These are phyloP conservation scores for Camponotus fellah DNA, from an alignment of 2,888 invertebrate genomes.

Conservation along the genomic window DNA sequence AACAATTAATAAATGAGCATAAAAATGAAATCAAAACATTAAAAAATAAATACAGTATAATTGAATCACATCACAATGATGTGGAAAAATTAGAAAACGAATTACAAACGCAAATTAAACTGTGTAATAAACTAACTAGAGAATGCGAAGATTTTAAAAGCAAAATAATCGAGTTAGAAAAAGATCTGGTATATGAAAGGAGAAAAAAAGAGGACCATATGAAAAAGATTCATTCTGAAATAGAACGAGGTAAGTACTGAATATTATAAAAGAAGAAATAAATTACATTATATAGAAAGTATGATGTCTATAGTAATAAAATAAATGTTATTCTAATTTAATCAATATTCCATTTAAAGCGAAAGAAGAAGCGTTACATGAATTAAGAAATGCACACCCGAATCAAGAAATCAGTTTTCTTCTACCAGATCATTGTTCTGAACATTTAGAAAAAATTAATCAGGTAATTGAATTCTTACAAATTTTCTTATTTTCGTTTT, in stretches of 20 bases:
- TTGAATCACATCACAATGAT: constrained; percentile 75
- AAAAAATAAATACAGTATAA: constrained; percentile 81
- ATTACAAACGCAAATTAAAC: constrained; percentile 77
- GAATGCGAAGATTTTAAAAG: constrained; percentile 79
- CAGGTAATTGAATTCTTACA: constrained; percentile 68
- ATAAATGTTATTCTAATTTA: background rate
- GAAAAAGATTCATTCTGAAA: constrained; percentile 81
- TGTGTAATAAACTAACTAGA: constrained; percentile 76
- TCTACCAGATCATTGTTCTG: constrained; percentile 81
- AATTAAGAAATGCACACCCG: constrained; percentile 80
- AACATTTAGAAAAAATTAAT: constrained; percentile 82
- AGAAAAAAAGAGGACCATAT: constrained; percentile 80
- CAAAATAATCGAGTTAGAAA: constrained; percentile 81
- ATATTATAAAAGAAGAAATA: background rate
- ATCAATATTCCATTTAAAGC: constrained; percentile 68
- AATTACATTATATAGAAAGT: background rate
- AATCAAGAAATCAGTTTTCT: constrained; percentile 80
- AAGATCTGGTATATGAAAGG: constrained; percentile 78
- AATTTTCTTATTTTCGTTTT: background rate
- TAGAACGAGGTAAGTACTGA: constrained; percentile 78
- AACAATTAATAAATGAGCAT: constrained; percentile 88
- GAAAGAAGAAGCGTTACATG: constrained; percentile 82
- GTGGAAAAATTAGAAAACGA: constrained; percentile 78
- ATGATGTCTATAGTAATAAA: background rate
- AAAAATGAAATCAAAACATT: constrained; percentile 87